Conservation (phyloP, 2,113 vertebrate genomes). For the Steatornis caripensis region DNA sequence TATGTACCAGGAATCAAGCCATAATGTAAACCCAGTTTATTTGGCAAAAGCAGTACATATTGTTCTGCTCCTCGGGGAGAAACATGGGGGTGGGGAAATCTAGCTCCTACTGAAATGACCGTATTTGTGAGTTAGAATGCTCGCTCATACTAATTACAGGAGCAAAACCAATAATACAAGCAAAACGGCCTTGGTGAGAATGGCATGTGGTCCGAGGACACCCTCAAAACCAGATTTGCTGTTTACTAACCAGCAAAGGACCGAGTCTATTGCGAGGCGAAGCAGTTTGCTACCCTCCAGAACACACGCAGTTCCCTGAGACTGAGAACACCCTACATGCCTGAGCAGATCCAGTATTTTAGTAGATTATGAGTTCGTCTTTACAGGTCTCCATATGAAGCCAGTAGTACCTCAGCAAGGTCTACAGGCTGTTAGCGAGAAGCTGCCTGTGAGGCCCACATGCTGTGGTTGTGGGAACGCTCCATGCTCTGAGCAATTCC, state of each 20-base stretch:
- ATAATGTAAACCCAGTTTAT: neutral
- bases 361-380: neutral
- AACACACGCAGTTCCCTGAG: neutral
- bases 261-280: accelerated
- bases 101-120: neutral
- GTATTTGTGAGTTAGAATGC: neutral
- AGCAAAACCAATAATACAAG: neutral
- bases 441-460: neutral
- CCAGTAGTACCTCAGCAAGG: neutral
- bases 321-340: accelerated
- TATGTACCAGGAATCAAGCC: neutral
- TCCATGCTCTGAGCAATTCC: neutral
- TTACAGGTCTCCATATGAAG: neutral
- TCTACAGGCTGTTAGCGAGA: neutral
- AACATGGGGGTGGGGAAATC: neutral
- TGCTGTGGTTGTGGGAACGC: accelerated
- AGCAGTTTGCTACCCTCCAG: neutral
- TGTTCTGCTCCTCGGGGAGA: neutral
- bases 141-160: neutral
- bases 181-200: neutral
- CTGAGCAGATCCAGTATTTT: neutral
- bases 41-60: neutral
- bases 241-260: neutral
- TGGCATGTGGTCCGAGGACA: neutral
- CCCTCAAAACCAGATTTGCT: neutral